Conservation (phyloP, 2,888 invertebrate genomes). For the Chesias legatella region DNA sequence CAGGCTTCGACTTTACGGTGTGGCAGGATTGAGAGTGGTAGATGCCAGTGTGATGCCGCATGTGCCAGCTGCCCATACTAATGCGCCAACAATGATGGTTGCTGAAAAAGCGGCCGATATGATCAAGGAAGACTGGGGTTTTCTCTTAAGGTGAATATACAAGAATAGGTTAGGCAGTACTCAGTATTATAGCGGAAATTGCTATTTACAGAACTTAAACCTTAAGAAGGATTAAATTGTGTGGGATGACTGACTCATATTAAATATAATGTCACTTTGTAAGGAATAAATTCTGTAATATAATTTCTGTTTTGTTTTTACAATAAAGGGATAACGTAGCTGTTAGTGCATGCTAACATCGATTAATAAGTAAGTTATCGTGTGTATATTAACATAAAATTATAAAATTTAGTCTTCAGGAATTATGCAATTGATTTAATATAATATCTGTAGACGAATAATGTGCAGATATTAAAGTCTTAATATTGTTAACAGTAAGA, state of each 20-base stretch:
- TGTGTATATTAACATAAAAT: too few relatives aligned
- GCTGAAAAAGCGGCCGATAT: conserved; percentile 80
- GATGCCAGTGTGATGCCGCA: conserved; percentile 81
- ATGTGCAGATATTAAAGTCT: too few relatives aligned
- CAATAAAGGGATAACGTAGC: too few relatives aligned
- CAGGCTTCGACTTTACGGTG: conserved; percentile 70
- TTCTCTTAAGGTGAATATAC: conserved; percentile 4
- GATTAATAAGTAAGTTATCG: too few relatives aligned
- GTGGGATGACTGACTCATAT: neutral
- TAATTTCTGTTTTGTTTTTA: neutral
- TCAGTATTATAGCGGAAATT: conserved; percentile 6
- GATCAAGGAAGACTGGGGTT: conserved; percentile 69
- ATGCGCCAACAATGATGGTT: conserved; percentile 80
- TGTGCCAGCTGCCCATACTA: conserved; percentile 78
- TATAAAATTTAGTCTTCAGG: too few relatives aligned
- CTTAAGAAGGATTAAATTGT: neutral
- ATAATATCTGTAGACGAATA: too few relatives aligned
- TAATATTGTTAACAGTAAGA: too few relatives aligned
- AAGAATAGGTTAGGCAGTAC: neutral
- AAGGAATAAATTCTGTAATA: neutral
- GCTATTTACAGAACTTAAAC: neutral
- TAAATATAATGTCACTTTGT: neutral
- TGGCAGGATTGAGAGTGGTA: conserved; percentile 73
- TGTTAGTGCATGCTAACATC: too few relatives aligned
- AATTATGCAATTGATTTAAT: too few relatives aligned